These are phyloP conservation scores for Scartelaos histophorus DNA, from an alignment of 2,113 vertebrate species.

Conservation along the genomic window DNA sequence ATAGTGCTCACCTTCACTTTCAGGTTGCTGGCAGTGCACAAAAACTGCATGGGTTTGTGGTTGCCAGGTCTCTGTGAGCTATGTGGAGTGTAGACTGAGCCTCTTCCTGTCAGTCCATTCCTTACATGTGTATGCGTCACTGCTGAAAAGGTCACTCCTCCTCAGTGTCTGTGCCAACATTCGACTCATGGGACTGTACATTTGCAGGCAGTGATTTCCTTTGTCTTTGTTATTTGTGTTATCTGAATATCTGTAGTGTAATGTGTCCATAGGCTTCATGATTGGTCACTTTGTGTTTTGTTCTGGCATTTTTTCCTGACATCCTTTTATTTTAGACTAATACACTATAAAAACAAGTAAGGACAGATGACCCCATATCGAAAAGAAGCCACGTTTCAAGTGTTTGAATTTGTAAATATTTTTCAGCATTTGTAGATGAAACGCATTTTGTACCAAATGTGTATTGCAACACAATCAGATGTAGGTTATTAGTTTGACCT, in stretches of 20 bases:
- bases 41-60: not conserved
- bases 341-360: not conserved
- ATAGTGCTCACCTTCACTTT: not conserved
- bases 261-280: not conserved
- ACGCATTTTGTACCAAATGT: not conserved
- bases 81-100: not conserved
- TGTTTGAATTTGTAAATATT: not conserved
- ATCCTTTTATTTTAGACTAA: not conserved
- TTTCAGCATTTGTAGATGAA: not conserved
- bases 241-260: not conserved
- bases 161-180: not conserved
- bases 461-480: not conserved
- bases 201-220: not conserved
- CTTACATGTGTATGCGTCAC: constrained; percentile 8
- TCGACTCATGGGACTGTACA: not conserved
- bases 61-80: not conserved
- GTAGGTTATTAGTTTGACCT: not conserved
- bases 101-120: not conserved
- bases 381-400: not conserved
- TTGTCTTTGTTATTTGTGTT: not conserved
- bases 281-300: not conserved
- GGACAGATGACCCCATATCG: not conserved
- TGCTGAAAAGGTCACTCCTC: constrained; percentile 23
- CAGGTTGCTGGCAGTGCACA: not conserved
- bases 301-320: not conserved